Percentiles rank a stretch among this genome's conserved stretches.
Conservation (phyloP, 92 coral and sea anemone species). For the Pocillopora meandrina region DNA sequence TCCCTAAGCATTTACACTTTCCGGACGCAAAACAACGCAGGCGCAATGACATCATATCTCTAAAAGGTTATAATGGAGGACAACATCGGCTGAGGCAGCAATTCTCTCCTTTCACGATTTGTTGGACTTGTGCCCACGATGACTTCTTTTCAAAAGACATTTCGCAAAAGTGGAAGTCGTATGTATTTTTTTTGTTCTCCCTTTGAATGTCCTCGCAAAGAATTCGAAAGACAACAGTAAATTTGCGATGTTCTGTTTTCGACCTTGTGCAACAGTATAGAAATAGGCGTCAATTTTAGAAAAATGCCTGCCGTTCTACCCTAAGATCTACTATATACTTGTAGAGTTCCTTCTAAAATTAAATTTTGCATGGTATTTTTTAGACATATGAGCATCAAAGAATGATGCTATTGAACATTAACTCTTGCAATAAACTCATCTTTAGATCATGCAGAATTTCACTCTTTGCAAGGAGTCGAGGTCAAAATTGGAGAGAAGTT, state of each 20-base stretch:
- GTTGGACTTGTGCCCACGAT: conserved; percentile 9
- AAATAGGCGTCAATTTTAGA: too few relatives aligned
- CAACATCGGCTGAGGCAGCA: background rate
- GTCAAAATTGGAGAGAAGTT: conserved; percentile 90
- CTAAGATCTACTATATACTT: background rate
- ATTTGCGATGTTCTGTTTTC: too few relatives aligned
- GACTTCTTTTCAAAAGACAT: conserved; percentile 64
- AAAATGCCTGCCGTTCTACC: background rate
- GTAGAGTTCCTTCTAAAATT: background rate
- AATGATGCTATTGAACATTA: background rate
- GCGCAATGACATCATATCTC: conserved; percentile 50
- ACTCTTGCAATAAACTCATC: background rate
- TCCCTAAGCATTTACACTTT: background rate
- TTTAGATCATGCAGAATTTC: conserved; percentile 85
- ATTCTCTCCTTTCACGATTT: background rate
- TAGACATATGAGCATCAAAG: background rate
- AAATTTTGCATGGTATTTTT: background rate
- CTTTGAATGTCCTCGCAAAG: too few relatives aligned
- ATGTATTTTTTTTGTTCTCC: conserved; percentile 37
- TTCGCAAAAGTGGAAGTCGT: conserved; percentile 79
- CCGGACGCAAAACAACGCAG: conserved; percentile 31
- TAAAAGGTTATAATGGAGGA: conserved; percentile 34
- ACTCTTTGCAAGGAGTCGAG: conserved; percentile 88
- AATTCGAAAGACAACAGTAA: too few relatives aligned
- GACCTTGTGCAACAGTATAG: too few relatives aligned